Percentiles rank a stretch among this genome's conserved stretches.
phyloP scores from a whole-genome alignment of 2,888 invertebrate genomes.

The Patella depressa region DNA sequence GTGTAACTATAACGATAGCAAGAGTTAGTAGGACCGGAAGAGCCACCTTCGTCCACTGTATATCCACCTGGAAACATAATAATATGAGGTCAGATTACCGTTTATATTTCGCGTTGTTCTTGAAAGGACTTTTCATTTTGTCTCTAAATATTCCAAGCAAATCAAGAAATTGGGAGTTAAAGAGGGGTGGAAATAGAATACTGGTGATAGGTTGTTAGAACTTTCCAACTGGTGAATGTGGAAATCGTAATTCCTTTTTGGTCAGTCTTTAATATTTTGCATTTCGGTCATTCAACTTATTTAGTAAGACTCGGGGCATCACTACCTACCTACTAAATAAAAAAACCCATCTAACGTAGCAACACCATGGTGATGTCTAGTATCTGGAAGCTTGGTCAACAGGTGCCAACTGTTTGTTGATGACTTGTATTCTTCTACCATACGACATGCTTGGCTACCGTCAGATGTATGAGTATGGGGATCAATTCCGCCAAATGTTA shows the following conservation, averaged over 20 bases:
- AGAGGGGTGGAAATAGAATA: no score
- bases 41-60: conserved; percentile 23
- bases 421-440: conserved; percentile 46
- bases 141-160: no score
- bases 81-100: no score
- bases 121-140: no score
- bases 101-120: no score
- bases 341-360: conserved; percentile 43
- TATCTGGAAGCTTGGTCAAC: conserved; percentile 44
- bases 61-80: conserved; percentile 24
- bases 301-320: not conserved
- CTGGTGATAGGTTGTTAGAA: no score
- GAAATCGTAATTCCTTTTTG: no score
- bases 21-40: conserved; percentile 43
- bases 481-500: conserved; percentile 52
- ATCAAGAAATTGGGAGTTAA: no score
- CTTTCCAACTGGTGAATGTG: no score
- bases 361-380: conserved; percentile 52
- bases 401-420: conserved; percentile 45
- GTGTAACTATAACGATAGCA: conserved; percentile 46
- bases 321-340: conserved; percentile 51
- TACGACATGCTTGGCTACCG: conserved; percentile 31
- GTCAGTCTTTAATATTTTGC: no score
- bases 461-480: conserved; percentile 39
- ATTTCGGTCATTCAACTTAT: no score